Evolutionary conservation across 2,113 vertebrate genomes (phyloP).

Genomic region (Gobiocypris rarus): DNA sequence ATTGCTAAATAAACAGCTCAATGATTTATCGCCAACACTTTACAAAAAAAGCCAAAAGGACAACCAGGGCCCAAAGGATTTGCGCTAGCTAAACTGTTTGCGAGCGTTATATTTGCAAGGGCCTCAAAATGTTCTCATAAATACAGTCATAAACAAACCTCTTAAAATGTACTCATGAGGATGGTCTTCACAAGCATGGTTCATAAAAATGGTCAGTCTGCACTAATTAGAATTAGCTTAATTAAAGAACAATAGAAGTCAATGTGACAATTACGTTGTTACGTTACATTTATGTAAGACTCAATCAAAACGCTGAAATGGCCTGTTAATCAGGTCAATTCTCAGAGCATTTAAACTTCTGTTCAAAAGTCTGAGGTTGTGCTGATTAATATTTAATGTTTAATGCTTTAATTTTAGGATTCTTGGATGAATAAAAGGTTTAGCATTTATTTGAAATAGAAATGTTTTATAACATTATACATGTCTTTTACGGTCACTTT

Average conservation of each 20-base stretch:
- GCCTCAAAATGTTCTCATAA: neutral
- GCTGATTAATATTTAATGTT: neutral
- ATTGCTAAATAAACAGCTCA: slow-evolving; percentile 31
- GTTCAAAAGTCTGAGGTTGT: neutral
- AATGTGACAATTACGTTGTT: too few relatives aligned
- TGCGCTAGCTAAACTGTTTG: neutral
- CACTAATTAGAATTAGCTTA: slow-evolving; percentile 11
- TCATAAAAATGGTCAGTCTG: slow-evolving; percentile 1
- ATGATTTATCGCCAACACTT: slow-evolving; percentile 20
- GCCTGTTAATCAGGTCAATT: neutral
- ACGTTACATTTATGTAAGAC: neutral
- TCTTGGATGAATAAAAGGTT: neutral
- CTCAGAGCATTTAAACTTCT: too few relatives aligned
- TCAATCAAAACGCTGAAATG: neutral
- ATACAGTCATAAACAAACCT: neutral
- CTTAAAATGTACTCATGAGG: neutral
- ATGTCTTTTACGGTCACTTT: neutral
- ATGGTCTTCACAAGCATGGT: neutral
- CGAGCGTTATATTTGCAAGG: neutral
- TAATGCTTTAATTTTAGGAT: neutral
- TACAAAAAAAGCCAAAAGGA: slow-evolving; percentile 9
- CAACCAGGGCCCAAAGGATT: slow-evolving; percentile 13
- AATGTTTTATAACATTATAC: neutral
- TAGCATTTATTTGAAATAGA: neutral
- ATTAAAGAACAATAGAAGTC: slow-evolving; percentile 15